Evolutionary conservation across 2,113 vertebrate genomes (phyloP).

Genomic region (human (Homo sapiens)): GRCh38 chr1:35012501-35013000

Average conservation of each 20-base stretch:
- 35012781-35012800: not conserved
- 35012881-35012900: not conserved
- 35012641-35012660: slow-evolving; percentile 11
- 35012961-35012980: not conserved
- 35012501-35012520: slow-evolving; percentile 87
- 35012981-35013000: not conserved
- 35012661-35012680: not conserved
- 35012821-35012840: not conserved
- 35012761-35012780: slow-evolving; percentile 49
- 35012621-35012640: not conserved
- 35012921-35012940: not conserved
- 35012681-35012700: slow-evolving; percentile 15
- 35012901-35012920: not conserved
- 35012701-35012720: not conserved
- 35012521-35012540: slow-evolving; percentile 88
- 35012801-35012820: slow-evolving; percentile 27
- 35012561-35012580: slow-evolving; percentile 87
- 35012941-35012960: not conserved
- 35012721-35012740: not conserved
- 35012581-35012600: slow-evolving; percentile 84
- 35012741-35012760: slow-evolving; percentile 5
- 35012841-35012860: not conserved
- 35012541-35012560: slow-evolving; percentile 91
- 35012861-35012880: slow-evolving; percentile 18
- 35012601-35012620: not conserved